Conservation (phyloP, 2,113 vertebrate species). For the Dolichotis patagonum region DNA sequence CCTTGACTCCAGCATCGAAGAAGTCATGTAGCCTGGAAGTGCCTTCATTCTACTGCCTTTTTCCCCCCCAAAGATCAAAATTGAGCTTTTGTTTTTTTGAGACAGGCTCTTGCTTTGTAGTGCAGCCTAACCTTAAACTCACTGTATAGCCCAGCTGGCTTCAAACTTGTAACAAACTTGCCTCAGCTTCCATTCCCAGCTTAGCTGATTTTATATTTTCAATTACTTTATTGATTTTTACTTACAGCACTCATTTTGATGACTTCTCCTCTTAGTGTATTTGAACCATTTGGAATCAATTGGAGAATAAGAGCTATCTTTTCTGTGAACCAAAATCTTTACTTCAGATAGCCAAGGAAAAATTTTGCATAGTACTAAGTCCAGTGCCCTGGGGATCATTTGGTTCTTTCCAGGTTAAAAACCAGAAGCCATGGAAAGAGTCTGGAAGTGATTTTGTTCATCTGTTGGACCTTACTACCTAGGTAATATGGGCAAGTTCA, state of each 20-base stretch:
- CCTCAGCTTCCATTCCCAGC: neutral
- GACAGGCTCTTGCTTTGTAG: neutral
- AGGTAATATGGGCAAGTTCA: neutral
- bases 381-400: neutral
- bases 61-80: neutral
- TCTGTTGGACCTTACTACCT: neutral
- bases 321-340: neutral
- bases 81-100: neutral
- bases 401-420: neutral
- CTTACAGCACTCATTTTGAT: neutral
- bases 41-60: neutral
- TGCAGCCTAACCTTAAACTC: neutral
- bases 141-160: neutral
- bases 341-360: neutral
- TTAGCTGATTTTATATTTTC: constrained; percentile 21
- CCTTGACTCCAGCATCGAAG: neutral
- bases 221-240: constrained; percentile 38
- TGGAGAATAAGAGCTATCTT: constrained; percentile 14
- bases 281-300: neutral
- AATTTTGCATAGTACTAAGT: neutral
- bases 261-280: neutral
- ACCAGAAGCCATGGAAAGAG: neutral
- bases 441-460: neutral
- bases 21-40: neutral
- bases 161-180: neutral